These are phyloP conservation scores for Drosophila testacea DNA, from an alignment of 2,888 invertebrate species.

Conservation along the genomic window DNA sequence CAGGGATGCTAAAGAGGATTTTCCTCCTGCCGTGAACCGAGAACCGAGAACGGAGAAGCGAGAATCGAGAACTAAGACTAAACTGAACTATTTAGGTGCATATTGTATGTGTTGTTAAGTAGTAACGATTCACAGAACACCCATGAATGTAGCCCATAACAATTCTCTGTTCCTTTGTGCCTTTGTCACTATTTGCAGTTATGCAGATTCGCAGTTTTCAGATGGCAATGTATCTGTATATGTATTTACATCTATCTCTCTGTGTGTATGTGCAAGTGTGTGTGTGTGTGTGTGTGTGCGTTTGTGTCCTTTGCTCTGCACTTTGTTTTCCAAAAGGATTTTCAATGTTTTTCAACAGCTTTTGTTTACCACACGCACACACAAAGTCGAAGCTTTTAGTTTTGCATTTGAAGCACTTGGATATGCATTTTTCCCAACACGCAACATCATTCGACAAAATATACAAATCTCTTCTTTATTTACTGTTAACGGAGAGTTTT, in stretches of 20 bases:
- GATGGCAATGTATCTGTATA: not conserved
- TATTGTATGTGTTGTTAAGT: not conserved
- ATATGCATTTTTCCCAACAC: slow-evolving; percentile 64
- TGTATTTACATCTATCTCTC: slow-evolving; percentile 18
- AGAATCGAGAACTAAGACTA: not conserved
- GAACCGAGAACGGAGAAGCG: too few relatives aligned
- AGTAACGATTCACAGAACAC: slow-evolving; percentile 3
- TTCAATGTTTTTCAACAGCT: slow-evolving; percentile 74
- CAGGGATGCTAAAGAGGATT: not conserved
- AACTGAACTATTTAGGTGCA: slow-evolving; percentile 11
- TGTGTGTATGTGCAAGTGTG: too few relatives aligned
- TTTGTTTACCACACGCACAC: slow-evolving; percentile 66
- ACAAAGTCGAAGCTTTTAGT: slow-evolving; percentile 60
- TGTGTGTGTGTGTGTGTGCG: slow-evolving; percentile 1
- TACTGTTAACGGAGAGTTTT: slow-evolving; percentile 38
- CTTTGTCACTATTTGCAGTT: slow-evolving; percentile 29
- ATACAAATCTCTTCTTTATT: slow-evolving; percentile 67
- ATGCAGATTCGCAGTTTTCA: slow-evolving; percentile 29
- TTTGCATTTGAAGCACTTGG: slow-evolving; percentile 74
- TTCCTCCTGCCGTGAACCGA: not conserved
- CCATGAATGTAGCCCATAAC: slow-evolving; percentile 14
- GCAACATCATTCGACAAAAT: slow-evolving; percentile 67
- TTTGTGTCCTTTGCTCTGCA: slow-evolving; percentile 45
- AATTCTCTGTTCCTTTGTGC: slow-evolving; percentile 17
- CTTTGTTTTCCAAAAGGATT: slow-evolving; percentile 79